phyloP scores from a whole-genome alignment of 2,113 vertebrate species.

The Lipophrys pholis region DNA sequence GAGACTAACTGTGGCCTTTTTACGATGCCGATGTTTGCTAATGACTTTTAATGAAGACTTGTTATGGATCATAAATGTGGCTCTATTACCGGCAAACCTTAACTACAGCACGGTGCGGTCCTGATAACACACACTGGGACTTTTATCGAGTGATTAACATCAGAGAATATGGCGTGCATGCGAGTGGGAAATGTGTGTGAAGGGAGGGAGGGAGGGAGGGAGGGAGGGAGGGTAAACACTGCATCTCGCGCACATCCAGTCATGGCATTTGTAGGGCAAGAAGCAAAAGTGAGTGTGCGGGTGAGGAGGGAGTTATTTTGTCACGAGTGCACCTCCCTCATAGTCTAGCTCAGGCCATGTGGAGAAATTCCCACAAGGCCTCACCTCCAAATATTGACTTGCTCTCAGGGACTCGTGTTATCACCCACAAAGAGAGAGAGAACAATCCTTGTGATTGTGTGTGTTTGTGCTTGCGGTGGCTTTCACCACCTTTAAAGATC shows the following conservation, averaged over 20 bases:
- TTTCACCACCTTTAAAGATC: background rate
- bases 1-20: slow-evolving; percentile 69
- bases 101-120: slow-evolving; percentile 53
- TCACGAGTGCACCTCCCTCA: slow-evolving; percentile 3
- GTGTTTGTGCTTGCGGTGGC: background rate
- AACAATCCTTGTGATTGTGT: background rate
- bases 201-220: background rate
- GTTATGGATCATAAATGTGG: slow-evolving; percentile 74
- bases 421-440: slow-evolving; percentile 36
- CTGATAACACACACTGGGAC: slow-evolving; percentile 63
- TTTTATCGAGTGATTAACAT: slow-evolving; percentile 66
- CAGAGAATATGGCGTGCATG: slow-evolving; percentile 44
- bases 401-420: slow-evolving; percentile 11
- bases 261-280: slow-evolving; percentile 35
- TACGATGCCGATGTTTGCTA: slow-evolving; percentile 69
- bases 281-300: slow-evolving; percentile 2
- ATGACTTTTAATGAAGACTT: slow-evolving; percentile 73
- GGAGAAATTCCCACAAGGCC: slow-evolving; percentile 47
- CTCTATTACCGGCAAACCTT: slow-evolving; percentile 67
- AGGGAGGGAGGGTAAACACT: background rate
- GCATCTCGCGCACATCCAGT: slow-evolving; percentile 16
- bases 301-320: slow-evolving; percentile 25
- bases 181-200: slow-evolving; percentile 37
- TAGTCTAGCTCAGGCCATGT: slow-evolving; percentile 13
- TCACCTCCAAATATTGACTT: slow-evolving; percentile 61